A percentile compares a stretch with the other conserved stretches of the same genome.
These are phyloP conservation scores for Taenioides sp. DNA, from an alignment of 2,797 vertebrate genomes.

Conservation along the genomic window DNA sequence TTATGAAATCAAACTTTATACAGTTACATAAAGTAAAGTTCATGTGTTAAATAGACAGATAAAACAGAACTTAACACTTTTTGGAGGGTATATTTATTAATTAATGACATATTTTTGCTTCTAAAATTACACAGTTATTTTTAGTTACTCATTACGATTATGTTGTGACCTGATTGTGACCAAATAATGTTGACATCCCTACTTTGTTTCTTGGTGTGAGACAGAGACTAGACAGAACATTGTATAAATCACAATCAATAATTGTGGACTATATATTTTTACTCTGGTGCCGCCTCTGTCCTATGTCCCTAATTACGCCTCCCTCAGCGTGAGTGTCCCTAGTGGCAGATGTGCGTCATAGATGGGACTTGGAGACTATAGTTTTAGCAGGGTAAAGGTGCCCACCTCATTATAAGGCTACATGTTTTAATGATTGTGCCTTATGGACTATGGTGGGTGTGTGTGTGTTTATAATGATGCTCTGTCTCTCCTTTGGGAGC, in stretches of 20 bases:
- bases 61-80: too few relatives aligned
- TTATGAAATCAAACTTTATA: too few relatives aligned
- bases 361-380: constrained; percentile 32
- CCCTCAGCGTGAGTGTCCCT: constrained; percentile 37
- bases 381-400: constrained; percentile 51
- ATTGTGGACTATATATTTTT: constrained; percentile 18
- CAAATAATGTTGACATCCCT: too few relatives aligned
- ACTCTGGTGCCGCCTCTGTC: constrained; percentile 20
- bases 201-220: background rate
- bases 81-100: too few relatives aligned
- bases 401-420: constrained; percentile 71
- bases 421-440: constrained; percentile 64
- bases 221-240: constrained; percentile 6
- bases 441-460: constrained; percentile 27
- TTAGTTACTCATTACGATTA: too few relatives aligned
- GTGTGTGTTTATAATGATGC: constrained; percentile 64
- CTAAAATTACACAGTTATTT: too few relatives aligned
- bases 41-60: too few relatives aligned
- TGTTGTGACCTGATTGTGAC: too few relatives aligned
- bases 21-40: too few relatives aligned
- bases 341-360: constrained; percentile 51
- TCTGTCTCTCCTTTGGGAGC: constrained; percentile 47
- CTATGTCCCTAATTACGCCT: constrained; percentile 50
- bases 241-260: constrained; percentile 14
- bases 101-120: too few relatives aligned